Evolutionary conservation across 2,888 invertebrate genomes (phyloP), one percentile per base, ranked within the genome.

Genomic region (Eudemis profundana): DNA sequence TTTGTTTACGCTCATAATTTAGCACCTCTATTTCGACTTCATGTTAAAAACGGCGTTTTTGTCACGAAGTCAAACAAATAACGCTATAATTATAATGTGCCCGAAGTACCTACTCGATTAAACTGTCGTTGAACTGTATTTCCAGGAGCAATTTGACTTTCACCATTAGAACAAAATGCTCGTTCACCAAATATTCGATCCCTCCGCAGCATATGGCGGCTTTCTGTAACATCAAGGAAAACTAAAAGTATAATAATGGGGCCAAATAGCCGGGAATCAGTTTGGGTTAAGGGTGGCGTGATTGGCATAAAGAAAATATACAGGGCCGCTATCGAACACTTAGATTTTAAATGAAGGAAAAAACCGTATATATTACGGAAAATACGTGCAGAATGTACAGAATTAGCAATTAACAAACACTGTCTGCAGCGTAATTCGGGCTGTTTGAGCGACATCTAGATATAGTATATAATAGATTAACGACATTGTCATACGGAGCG

Each of bases 171-270:
- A 44, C 51, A 44, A 44, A 49, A 36, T 49, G 49, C 40, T 49
- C 27, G 15, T 33, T 21, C n/a, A 49, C 29, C 33, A 42, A 57
- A 42, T 56, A 57, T 51, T 51, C 27, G 36, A 51, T 51, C 63
- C 57, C 44, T 51, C 17, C 33, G 57, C 17, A 44, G 36, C 57
- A 64, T 44, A 64, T 59, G 64, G 57, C 36, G 50, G 46, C 27
- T 27, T 27, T 61, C 40, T 49, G 49, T 47, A 47, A 62, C 54
- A 63, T 64, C 59, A 64, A 38, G 57, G 64, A 51, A 64, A 64
- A 64, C 50, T 64, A 59, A 64, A 64, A 64, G 57, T 64, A 64
- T 64, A 38, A 64, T 64, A 64, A 64, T 64, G 38, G 57, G 36
- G 36, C 27, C 33, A 19, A 64, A 63, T 49, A 42, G 56, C 56